These are phyloP conservation scores for Echinometra lucunter DNA, from an alignment of 53 echinoderm and acorn worm genomes.

Conservation along the genomic window DNA sequence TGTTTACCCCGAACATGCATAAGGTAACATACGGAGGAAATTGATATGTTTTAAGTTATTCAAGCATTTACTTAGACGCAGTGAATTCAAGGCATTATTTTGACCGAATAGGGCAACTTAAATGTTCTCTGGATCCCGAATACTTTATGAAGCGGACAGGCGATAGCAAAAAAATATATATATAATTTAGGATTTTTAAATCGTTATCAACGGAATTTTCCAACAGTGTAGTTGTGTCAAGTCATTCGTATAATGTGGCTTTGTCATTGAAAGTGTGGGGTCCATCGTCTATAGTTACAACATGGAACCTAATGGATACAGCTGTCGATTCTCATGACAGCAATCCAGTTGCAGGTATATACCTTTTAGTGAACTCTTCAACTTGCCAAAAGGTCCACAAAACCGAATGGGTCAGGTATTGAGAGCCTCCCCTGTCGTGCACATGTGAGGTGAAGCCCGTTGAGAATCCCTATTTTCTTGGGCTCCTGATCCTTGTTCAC, in stretches of 20 bases:
- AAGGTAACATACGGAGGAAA: not conserved
- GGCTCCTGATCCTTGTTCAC: not conserved
- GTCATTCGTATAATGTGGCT: not conserved
- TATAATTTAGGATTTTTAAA: too few species aligned
- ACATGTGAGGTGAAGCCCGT: not conserved
- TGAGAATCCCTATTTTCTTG: too few species aligned
- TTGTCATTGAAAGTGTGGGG: not conserved
- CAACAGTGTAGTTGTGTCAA: too few species aligned
- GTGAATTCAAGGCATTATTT: too few species aligned
- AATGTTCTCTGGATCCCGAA: too few species aligned
- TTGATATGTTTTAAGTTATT: not conserved
- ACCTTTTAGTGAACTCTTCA: too few species aligned
- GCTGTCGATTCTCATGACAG: not conserved
- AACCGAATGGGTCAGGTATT: not conserved
- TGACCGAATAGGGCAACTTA: too few species aligned
- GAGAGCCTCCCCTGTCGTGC: not conserved
- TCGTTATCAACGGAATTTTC: too few species aligned
- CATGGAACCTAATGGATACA: too few species aligned
- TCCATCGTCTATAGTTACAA: not conserved
- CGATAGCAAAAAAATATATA: too few species aligned
- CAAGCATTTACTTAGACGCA: not conserved
- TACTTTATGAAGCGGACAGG: too few species aligned
- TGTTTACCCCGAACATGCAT: not conserved
- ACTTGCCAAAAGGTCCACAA: too few species aligned
- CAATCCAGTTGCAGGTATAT: not conserved